Evolutionary conservation across 2,888 invertebrate species (phyloP).

Genomic region (Dioctria linearis): DNA sequence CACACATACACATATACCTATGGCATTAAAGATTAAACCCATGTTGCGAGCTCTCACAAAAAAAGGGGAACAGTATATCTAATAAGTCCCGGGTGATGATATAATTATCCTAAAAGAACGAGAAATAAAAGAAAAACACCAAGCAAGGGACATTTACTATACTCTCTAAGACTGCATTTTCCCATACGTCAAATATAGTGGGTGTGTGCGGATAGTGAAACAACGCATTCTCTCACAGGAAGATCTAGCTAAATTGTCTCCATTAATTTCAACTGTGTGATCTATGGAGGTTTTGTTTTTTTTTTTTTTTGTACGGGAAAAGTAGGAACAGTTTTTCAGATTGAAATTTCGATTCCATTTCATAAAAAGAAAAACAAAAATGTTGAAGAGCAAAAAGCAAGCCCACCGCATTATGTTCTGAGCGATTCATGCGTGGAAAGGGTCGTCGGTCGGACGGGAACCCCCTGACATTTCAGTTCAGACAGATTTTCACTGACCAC

Average conservation of each 20-base stretch:
- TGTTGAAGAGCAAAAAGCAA: not conserved
- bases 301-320: too few relatives aligned
- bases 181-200: not conserved
- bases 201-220: not conserved
- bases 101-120: not conserved
- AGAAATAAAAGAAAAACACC: not conserved
- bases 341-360: conserved; percentile 26
- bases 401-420: not conserved
- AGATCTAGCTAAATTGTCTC: not conserved
- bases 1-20: not conserved
- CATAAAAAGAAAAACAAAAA: not conserved
- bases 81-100: not conserved
- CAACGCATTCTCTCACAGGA: not conserved
- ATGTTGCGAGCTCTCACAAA: too few relatives aligned
- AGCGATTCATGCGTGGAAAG: conserved; percentile 41
- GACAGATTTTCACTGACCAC: too few relatives aligned
- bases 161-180: not conserved
- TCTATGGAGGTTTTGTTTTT: not conserved
- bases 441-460: conserved; percentile 8
- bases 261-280: not conserved
- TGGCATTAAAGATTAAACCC: not conserved
- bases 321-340: not conserved
- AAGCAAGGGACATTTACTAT: not conserved
- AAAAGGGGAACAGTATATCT: not conserved
- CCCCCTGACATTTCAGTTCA: too few relatives aligned